Percentiles rank a stretch among this genome's conserved stretches.
Evolutionary conservation across 92 coral and sea anemone genomes (phyloP).

Genomic region (Porites evermanni): DNA sequence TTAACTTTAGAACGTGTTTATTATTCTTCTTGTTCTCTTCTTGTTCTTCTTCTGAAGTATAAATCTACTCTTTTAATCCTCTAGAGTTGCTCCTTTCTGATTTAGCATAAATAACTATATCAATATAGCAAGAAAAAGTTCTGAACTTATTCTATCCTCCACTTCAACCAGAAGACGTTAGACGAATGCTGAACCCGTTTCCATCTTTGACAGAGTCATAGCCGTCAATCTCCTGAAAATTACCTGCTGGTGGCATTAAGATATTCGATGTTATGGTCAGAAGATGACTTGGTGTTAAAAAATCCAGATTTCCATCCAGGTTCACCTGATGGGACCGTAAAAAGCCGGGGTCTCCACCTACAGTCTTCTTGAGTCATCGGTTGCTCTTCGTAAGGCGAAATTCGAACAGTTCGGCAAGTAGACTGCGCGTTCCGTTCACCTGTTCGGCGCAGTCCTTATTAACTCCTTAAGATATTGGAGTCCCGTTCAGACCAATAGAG

Average conservation of each 20-base stretch:
- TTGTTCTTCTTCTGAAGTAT: no score
- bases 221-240: neutral
- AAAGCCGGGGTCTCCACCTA: neutral
- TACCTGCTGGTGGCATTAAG: neutral
- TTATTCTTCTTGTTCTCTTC: no score
- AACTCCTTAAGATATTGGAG: conserved; percentile 6
- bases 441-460: neutral
- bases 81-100: no score
- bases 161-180: neutral
- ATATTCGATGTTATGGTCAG: neutral
- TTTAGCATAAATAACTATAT: no score
- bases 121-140: neutral
- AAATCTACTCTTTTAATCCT: no score
- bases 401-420: conserved; percentile 28
- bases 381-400: neutral
- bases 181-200: neutral
- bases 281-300: no score
- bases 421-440: conserved; percentile 21
- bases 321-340: neutral
- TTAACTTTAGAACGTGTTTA: no score
- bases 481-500: conserved; percentile 28
- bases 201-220: conserved; percentile 4
- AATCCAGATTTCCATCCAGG: no score
- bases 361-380: neutral
- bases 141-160: conserved; percentile 5